These are phyloP conservation scores for Napeogenes sylphis DNA, from an alignment of 2,888 invertebrate genomes.

Conservation along the genomic window DNA sequence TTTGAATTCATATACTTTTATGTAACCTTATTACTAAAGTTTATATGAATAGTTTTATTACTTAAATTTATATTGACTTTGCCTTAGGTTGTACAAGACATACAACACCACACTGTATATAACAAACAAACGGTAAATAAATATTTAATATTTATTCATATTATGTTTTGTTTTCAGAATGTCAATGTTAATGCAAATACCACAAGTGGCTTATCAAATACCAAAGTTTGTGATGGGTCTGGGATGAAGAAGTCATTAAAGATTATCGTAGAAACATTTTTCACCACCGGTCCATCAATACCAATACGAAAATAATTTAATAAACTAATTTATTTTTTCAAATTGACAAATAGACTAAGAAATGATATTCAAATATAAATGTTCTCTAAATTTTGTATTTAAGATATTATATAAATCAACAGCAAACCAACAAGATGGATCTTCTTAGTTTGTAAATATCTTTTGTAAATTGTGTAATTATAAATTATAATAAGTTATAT, in stretches of 20 bases:
- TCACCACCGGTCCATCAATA: slow-evolving; percentile 42
- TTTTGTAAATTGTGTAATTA: slow-evolving; percentile 38
- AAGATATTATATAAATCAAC: slow-evolving; percentile 2
- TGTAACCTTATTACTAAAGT: too few relatives aligned
- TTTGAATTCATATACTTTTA: too few relatives aligned
- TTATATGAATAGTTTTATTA: too few relatives aligned
- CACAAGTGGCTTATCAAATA: slow-evolving; percentile 87
- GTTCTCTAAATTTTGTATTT: slow-evolving; percentile 7
- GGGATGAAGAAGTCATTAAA: slow-evolving; percentile 69
- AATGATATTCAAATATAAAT: slow-evolving; percentile 1
- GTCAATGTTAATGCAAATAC: slow-evolving; percentile 91
- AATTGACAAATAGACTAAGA: slow-evolving; percentile 15
- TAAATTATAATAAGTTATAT: slow-evolving; percentile 22
- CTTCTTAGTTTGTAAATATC: slow-evolving; percentile 34
- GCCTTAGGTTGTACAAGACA: too few relatives aligned
- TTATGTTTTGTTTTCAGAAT: slow-evolving; percentile 78
- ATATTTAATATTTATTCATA: not conserved
- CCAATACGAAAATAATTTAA: slow-evolving; percentile 28
- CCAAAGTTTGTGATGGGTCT: slow-evolving; percentile 92
- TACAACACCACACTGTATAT: too few relatives aligned
- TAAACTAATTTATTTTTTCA: slow-evolving; percentile 21
- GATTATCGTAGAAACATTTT: slow-evolving; percentile 25
- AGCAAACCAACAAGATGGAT: slow-evolving; percentile 6
- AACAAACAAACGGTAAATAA: too few relatives aligned
- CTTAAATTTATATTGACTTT: too few relatives aligned